Evolutionary conservation across 2,113 vertebrate genomes (phyloP), one percentile per base, ranked within the genome.

Genomic region (Mormyrus iriodes): DNA sequence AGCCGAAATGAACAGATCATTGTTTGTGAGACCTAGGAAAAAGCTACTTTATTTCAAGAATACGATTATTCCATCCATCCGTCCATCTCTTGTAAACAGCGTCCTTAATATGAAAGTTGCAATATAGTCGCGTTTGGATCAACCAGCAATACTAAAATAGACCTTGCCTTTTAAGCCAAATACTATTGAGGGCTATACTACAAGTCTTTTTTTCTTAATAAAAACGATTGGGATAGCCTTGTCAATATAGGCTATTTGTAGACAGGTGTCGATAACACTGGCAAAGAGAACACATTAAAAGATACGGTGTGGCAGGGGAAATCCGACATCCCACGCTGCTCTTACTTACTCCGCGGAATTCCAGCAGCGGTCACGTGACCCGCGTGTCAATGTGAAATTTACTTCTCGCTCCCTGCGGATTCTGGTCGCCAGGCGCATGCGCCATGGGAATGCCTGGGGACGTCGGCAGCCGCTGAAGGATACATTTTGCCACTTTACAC

Each of bases 361-460:
- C 88, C 89, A 51, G 49, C 35, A 39, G 9, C 35, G 46, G 55
- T 86, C 93, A 94, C 92, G 93, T 94, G 93, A 94, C 86, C n/a
- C 90, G 92, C 91, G 92, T 92, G 91, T 90, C 88, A 91, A 93
- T 53, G 89, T 87, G 51, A 89, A 87, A 86, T 91, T 90, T 88
- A 92, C 91, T 93, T 92, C 27, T 93, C 91, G 91, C 90, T 92
- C 53, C 89, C 86, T 65, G 46, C 84, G 89, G 89, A 27, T 31
- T 91, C 86, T 91, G 89, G 88, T 91, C 90, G 61, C 90, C 89
- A 91, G 89, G 90, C 91, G 93, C 92, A 89, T 91, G 89, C 73
- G 61, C 76, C 35, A n/a, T 85, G 58, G 42, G 42, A 73, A 19
- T 61, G 35, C 31, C 86, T 39, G 21, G 61, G 61, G 9, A 27